Evolutionary conservation across 1,140 invertebrate species (phyloP), one percentile per base, ranked within the genome.

Genomic region (Augochlora pura): DNA sequence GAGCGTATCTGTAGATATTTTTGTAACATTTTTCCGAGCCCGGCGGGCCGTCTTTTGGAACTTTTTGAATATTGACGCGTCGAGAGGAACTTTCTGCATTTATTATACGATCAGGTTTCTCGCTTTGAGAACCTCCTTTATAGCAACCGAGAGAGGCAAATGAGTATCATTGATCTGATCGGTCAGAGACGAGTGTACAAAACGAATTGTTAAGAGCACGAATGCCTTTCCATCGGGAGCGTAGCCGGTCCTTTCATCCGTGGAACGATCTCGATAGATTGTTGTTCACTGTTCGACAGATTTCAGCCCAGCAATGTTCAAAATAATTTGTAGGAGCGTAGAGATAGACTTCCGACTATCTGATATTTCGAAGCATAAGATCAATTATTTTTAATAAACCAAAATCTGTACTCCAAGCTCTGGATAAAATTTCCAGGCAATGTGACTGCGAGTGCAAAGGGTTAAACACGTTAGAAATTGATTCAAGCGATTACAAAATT

Each of bases 1-100:
- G 54, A 77, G 42, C 64, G 63, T 81, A 21, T 81, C 49, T 80
- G 65, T 59, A 70, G 16, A 62, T 52, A 59, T 74, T 57, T 70
- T 57, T 70, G 21, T 21, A 25, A 60, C 12, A 21, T 21, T 46
- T 62, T 70, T 52, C 16, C 16, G 21, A 54, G 16, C 9, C 1
- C 52, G 54, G 38, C 1, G n/a, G 5, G 32, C 0, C 46, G 25
- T 54, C 16, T 27, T 38, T 27, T 25, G 38, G 54, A 64, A 27
- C 18, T 64, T 63, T 14, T 64, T 12, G 8, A 46, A 42, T 27
- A 73, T 21, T 6, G 18, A 73, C n/a, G 3, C 23, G n/a, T 57
- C 21, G 8, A 57, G 25, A 10, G 32, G 52, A 54, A 27, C 23
- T 57, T 27, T 42, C 39, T 59, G 23, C 38, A 57, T 75, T 67